Evolutionary conservation across 2,888 invertebrate genomes (phyloP), one percentile per base, ranked within the genome.

Genomic region (Masnerella sp.): DNA sequence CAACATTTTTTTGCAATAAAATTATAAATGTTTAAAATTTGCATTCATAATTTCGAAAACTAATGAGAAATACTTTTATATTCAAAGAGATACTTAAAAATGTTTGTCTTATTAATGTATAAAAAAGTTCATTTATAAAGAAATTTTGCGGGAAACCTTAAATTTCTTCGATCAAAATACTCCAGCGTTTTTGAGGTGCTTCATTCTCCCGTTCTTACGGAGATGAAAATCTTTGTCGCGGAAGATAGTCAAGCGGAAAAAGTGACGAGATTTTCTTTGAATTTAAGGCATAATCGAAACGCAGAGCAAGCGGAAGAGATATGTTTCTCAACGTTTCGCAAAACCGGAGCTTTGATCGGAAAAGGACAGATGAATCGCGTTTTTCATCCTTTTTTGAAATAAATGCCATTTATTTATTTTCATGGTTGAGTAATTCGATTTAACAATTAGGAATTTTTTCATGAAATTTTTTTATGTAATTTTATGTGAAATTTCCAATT

Each of bases 241-340:
- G 14, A 47, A 56, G 42, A 56, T 67, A 67, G 32, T 42, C 65
- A 25, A 40, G 65, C 40, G 32, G 47, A 42, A 67, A 56, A 67
- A 52, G 25, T 49, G 49, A 47, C 47, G 47, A 25, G 40, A 67
- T 67, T 56, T 67, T 47, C 65, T 56, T 67, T 67, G 65, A 67
- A 56, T 67, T 38, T 42, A 42, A 25, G 22, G 32, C 25, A 49
- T 56, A 67, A 56, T 56, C 56, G 49, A 38, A 56, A 49, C 32
- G 65, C 40, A 51, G 18, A 67, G 54, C 40, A n/a, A 54, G 54
- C 47, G 42, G 49, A 49, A 67, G 49, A 49, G 47, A 67, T 67
- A 47, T 34, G 32, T 65, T 54, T 47, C 45, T 15, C 20, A 14
- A 25, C 30, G 40, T 17, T 64, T 54, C 20, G 34, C 45, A 15